phyloP scores from a whole-genome alignment of 2,113 vertebrate genomes.

The Elaphurus davidianus region DNA sequence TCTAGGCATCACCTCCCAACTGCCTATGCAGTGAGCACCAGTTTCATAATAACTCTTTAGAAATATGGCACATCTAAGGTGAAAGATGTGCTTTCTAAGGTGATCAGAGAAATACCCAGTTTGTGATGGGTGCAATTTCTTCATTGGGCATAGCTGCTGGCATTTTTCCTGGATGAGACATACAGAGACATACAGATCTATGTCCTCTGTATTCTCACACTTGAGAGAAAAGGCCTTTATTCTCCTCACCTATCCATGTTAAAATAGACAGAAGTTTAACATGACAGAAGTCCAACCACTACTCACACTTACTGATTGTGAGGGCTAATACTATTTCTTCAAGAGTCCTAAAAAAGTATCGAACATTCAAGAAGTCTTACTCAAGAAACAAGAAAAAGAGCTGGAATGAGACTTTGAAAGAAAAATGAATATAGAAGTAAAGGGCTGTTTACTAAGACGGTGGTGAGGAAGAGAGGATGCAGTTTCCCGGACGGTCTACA shows the following conservation, averaged over 20 bases:
- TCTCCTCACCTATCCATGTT: not conserved
- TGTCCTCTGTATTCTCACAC: not conserved
- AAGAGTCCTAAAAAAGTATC: not conserved
- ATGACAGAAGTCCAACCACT: not conserved
- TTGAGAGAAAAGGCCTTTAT: not conserved
- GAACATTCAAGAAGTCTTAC: not conserved
- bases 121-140: not conserved
- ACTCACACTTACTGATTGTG: not conserved
- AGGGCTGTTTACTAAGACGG: not conserved
- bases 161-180: not conserved
- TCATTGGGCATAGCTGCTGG: not conserved
- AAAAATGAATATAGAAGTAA: not conserved
- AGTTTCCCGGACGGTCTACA: slow-evolving; percentile 28
- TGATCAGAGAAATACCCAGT: not conserved
- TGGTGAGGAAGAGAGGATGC: not conserved
- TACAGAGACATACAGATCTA: not conserved
- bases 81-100: not conserved
- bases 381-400: not conserved
- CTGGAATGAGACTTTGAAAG: not conserved
- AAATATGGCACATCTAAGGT: not conserved
- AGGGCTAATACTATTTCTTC: not conserved
- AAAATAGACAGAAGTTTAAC: not conserved
- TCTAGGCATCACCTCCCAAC: not conserved
- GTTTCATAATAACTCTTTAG: not conserved
- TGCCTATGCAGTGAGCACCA: not conserved